Conservation (phyloP, 2,113 vertebrate genomes). For the Paramormyrops kingsleyae region DNA sequence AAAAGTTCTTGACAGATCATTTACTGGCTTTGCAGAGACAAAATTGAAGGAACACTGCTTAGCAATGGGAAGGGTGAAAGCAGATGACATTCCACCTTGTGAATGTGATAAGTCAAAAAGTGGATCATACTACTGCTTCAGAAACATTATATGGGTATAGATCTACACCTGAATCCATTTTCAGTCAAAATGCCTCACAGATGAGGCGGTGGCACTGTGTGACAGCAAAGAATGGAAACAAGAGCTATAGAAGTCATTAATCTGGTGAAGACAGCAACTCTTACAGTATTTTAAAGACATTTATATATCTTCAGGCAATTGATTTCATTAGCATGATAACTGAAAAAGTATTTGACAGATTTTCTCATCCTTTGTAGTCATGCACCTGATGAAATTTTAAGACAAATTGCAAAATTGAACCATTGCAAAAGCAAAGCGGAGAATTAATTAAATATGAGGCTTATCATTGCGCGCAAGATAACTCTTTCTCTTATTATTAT, state of each 20-base stretch:
- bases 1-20: background rate
- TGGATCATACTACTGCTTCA: background rate
- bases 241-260: background rate
- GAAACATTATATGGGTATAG: background rate
- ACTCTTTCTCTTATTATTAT: background rate
- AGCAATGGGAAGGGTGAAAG: background rate
- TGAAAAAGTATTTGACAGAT: background rate
- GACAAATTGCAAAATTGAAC: background rate
- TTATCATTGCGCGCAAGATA: background rate
- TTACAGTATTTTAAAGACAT: background rate
- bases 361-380: background rate
- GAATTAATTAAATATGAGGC: background rate
- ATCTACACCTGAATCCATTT: background rate
- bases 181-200: background rate
- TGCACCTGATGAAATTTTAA: background rate
- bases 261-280: background rate
- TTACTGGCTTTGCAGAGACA: background rate
- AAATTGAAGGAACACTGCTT: background rate
- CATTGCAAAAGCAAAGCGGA: background rate
- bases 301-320: background rate
- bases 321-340: background rate
- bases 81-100: background rate
- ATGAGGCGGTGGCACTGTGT: background rate
- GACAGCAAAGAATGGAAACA: background rate
- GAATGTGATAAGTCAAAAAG: background rate